Conservation (phyloP, 2,797 vertebrate species). For the Spondyliosoma cantharus region DNA sequence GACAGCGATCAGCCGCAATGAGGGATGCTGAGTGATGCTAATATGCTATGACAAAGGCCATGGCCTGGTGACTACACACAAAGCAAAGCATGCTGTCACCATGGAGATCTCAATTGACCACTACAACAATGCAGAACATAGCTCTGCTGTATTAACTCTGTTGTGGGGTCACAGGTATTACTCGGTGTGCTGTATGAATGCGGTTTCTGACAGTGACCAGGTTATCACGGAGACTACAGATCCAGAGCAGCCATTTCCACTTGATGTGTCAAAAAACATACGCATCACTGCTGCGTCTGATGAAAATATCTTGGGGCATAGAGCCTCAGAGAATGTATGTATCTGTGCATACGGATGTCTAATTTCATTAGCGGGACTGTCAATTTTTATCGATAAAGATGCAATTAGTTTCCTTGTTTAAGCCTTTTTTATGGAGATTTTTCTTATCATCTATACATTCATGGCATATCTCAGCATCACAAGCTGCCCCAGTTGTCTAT, state of each 20-base stretch:
- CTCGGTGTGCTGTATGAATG: neutral
- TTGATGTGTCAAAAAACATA: no score
- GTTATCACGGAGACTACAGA: neutral
- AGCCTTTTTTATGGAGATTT: constrained; percentile 10
- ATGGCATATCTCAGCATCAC: constrained; percentile 19
- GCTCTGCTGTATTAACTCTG: constrained; percentile 8
- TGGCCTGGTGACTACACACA: constrained; percentile 43
- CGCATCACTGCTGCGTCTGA: neutral
- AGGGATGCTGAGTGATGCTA: constrained; percentile 53
- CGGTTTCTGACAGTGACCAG: neutral
- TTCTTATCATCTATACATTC: constrained; percentile 34
- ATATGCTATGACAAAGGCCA: constrained; percentile 51
- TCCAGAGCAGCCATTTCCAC: neutral
- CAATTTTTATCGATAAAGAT: neutral
- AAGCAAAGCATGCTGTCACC: constrained; percentile 45
- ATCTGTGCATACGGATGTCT: neutral
- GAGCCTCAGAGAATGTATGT: constrained; percentile 4
- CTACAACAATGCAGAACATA: constrained; percentile 28
- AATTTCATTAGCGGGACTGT: constrained; percentile 28
- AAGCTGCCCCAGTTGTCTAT: constrained; percentile 21
- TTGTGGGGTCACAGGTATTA: constrained; percentile 6
- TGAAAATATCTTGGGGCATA: neutral
- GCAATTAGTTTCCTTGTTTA: constrained; percentile 6
- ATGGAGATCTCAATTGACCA: constrained; percentile 33
- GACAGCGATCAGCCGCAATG: constrained; percentile 18